Evolutionary conservation across 1,140 invertebrate species (phyloP).

Genomic region (Aricia agestis): DNA sequence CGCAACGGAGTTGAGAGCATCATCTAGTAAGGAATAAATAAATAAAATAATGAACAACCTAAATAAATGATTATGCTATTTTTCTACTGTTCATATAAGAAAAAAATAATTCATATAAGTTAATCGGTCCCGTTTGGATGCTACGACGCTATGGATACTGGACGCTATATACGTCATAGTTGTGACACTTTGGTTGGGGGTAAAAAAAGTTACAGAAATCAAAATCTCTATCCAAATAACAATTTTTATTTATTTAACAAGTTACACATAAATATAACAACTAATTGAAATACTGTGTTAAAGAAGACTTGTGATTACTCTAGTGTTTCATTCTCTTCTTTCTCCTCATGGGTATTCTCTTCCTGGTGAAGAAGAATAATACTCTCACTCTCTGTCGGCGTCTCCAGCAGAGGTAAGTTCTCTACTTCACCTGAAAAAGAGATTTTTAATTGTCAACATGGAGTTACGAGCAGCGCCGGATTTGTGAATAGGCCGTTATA

Average conservation of each 20-base stretch:
- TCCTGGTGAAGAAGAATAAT: conserved; percentile 53
- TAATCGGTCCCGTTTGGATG: too few species aligned
- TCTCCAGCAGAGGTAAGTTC: conserved; percentile 57
- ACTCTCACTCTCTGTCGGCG: conserved; percentile 56
- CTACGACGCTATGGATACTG: too few species aligned
- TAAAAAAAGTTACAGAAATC: background rate
- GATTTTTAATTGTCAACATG: conserved; percentile 7
- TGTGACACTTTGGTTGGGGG: too few species aligned
- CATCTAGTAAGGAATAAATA: too few species aligned
- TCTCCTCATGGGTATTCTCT: conserved; percentile 28
- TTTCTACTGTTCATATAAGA: too few species aligned
- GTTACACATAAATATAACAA: background rate
- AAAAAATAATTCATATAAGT: too few species aligned
- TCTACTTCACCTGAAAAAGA: conserved; percentile 62
- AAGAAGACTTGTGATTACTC: background rate
- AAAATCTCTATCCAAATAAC: background rate
- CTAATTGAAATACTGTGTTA: background rate
- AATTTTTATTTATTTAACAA: background rate
- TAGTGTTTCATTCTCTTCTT: conserved; percentile 29
- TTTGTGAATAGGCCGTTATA: too few species aligned
- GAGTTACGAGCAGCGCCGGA: background rate
- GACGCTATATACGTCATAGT: too few species aligned
- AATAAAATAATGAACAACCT: too few species aligned
- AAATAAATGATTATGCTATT: too few species aligned
- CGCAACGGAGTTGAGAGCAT: too few species aligned